phyloP scores from a whole-genome alignment of 2,797 vertebrate species.

The Propithecus deckenii region DNA sequence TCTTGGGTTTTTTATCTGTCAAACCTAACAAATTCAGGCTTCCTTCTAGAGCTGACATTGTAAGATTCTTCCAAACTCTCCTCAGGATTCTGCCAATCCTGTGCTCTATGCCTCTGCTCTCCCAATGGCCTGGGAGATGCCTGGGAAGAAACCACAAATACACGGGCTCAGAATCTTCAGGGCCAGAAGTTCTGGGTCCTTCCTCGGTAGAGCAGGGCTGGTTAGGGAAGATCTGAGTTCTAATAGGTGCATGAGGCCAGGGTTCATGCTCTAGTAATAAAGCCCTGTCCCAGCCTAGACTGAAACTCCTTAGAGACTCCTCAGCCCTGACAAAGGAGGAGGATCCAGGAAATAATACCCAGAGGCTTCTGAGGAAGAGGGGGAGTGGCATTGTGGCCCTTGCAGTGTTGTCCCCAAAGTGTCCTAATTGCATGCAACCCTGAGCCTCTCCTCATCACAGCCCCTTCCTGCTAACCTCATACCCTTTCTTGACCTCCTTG shows the following conservation, averaged over 20 bases:
- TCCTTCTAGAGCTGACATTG: background rate
- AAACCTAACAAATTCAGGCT: background rate
- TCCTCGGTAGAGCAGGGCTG: conserved; percentile 5
- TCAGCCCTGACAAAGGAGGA: conserved; percentile 11
- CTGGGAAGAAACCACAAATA: background rate
- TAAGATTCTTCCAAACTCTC: background rate
- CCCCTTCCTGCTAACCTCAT: conserved; percentile 51
- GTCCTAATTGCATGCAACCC: background rate
- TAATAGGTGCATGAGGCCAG: background rate
- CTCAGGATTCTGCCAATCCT: background rate
- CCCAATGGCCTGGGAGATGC: background rate
- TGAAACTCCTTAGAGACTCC: conserved; percentile 8
- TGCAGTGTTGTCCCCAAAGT: background rate
- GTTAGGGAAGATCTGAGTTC: background rate
- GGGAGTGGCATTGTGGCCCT: background rate
- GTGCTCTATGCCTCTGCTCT: background rate
- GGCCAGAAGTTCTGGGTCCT: background rate
- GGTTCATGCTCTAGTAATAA: conserved; percentile 5
- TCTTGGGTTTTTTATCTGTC: background rate
- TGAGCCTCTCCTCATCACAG: conserved; percentile 11
- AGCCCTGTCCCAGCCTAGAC: background rate
- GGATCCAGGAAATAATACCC: conserved; percentile 31
- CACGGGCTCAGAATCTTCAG: background rate
- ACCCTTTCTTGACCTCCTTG: conserved; percentile 28
- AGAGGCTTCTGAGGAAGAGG: background rate